Evolutionary conservation across 2,888 invertebrate genomes (phyloP), one percentile per base, ranked within the genome.

Genomic region (Sinelater perroti): DNA sequence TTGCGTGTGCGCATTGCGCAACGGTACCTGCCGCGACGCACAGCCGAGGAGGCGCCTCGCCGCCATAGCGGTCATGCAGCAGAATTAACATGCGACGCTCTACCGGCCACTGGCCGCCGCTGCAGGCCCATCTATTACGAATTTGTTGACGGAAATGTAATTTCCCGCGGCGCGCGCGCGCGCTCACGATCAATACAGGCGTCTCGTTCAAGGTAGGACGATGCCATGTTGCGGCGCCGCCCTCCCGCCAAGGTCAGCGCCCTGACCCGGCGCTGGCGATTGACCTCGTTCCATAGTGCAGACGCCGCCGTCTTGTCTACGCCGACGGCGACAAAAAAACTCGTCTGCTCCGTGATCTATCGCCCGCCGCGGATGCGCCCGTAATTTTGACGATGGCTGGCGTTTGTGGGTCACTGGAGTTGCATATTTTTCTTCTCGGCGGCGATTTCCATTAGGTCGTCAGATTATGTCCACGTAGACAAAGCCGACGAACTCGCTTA

Each of bases 211-310:
- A 68, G 67, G 66, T 64, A 65, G 68, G 67, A 60, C 64, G 66
- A 64, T 64, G 63, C 67, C 67, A 65, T 69, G 62, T 66, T 61
- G 40, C 47, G 62, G 64, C 66, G 62, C 63, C 65, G 66, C 67
- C 61, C 62, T 40, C 55, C 40, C 20, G 31, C 55, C 73, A 74
- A 74, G 73, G 74, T 73, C 73, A 73, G 71, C 73, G 72, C 67
- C 73, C 73, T 71, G 71, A 71, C 72, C 70, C 72, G 72, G 63
- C 73, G 72, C 65, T 72, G 73, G 73, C 67, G 71, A 71, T 73
- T 74, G 74, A 74, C 74, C 74, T 72, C 70, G 70, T 74, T 74
- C 69, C 66, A 62, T 62, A 63, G 56, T 66, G 67, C 66, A 72
- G 71, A 71, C 70, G 69, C 65, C 61, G 50, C 61, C 62, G 58